A percentile compares a stretch with the other conserved stretches of the same genome.
Conservation (phyloP, 2,113 vertebrate genomes). For the Patagioenas fasciata region DNA sequence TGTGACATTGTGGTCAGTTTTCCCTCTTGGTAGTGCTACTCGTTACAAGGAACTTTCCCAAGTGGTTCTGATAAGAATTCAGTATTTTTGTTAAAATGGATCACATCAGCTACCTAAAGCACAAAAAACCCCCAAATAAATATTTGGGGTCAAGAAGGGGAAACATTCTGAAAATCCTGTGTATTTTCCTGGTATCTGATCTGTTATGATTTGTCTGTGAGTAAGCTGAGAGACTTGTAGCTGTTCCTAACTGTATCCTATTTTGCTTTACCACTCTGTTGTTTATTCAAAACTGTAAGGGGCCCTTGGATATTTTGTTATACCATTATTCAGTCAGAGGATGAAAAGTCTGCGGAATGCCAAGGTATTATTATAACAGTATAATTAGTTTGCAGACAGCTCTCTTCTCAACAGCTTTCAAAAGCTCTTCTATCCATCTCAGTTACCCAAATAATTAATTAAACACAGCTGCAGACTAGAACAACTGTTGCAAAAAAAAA, state of each 20-base stretch:
- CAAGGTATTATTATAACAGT: slow-evolving; percentile 17
- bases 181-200: neutral
- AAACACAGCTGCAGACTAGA: slow-evolving; percentile 60
- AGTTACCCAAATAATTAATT: slow-evolving; percentile 59
- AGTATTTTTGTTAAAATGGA: neutral
- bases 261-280: neutral
- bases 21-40: neutral
- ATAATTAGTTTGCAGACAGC: slow-evolving; percentile 58
- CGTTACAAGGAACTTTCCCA: neutral
- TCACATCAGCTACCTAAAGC: neutral
- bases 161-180: neutral
- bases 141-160: neutral
- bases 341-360: slow-evolving; percentile 14
- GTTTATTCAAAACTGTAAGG: neutral
- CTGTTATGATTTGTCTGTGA: neutral
- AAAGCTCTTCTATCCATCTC: slow-evolving; percentile 48
- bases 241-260: neutral
- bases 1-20: neutral
- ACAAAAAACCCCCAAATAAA: neutral
- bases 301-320: slow-evolving; percentile 9
- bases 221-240: neutral
- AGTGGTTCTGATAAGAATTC: slow-evolving; percentile 21
- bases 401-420: slow-evolving; percentile 50
- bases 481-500: slow-evolving; percentile 34
- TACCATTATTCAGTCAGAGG: neutral